phyloP scores from a whole-genome alignment of 2,888 invertebrate species.

The Drosophila gaucha region DNA sequence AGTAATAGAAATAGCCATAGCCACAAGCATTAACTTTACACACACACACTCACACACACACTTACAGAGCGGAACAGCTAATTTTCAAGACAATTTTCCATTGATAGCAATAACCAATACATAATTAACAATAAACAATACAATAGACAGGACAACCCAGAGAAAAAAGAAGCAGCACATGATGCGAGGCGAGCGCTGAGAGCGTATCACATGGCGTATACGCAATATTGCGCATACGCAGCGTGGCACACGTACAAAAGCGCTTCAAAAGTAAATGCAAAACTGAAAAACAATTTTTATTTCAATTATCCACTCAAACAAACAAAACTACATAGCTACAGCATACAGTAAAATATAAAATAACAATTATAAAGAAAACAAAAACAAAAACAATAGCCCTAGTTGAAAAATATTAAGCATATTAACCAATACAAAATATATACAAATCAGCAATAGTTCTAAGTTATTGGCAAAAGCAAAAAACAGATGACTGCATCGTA shows the following conservation, averaged over 20 bases:
- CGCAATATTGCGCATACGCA: slow-evolving; percentile 35
- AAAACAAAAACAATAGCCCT: slow-evolving; percentile 61
- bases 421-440: slow-evolving; percentile 61
- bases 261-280: slow-evolving; percentile 30
- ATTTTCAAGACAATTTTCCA: slow-evolving; percentile 64
- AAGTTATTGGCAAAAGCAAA: slow-evolving; percentile 68
- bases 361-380: slow-evolving; percentile 18
- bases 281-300: slow-evolving; percentile 71
- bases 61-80: slow-evolving; percentile 27
- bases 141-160: slow-evolving; percentile 44
- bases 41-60: slow-evolving; percentile 26
- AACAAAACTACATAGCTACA: slow-evolving; percentile 58
- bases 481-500: slow-evolving; percentile 36
- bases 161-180: slow-evolving; percentile 68
- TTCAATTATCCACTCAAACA: slow-evolving; percentile 71
- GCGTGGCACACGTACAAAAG: slow-evolving; percentile 17
- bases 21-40: slow-evolving; percentile 66
- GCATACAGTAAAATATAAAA: slow-evolving; percentile 18
- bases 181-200: slow-evolving; percentile 49
- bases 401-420: slow-evolving; percentile 68
- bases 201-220: slow-evolving; percentile 21
- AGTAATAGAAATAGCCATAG: slow-evolving; percentile 77
- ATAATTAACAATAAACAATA: slow-evolving; percentile 69
- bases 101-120: slow-evolving; percentile 73
- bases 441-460: slow-evolving; percentile 62